Evolutionary conservation across 2,113 vertebrate species (phyloP), one percentile per base, ranked within the genome.

Genomic region (Dendropsophus ebraccatus): DNA sequence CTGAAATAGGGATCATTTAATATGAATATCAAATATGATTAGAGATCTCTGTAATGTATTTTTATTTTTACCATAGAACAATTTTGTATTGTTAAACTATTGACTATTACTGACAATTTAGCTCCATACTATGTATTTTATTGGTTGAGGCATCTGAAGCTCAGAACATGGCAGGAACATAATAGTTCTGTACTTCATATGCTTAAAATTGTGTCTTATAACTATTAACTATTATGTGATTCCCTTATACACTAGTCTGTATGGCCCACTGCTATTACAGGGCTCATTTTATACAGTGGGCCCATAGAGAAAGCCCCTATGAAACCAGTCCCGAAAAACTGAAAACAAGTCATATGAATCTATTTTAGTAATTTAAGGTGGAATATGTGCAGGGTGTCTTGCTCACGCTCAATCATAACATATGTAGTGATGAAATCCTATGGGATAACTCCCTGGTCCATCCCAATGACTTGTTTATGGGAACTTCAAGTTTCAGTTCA

Each of bases 381-480:
- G 73, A 50, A 28, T 30, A 5, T 2, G 12, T 23, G 21, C 30
- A 41, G 13, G 5, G 41, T n/a, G 28, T 23, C 52, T 12, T 60
- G 32, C 30, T 60, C 1, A 62, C 37, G 28, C n/a, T 25, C 5
- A 12, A 80, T 80, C 23, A 37, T 60, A 45, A 45, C 14, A 45
- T 45, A 60, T 2, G 13, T 3, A 8, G 37, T 80, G 77, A 80
- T 62, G 32, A 80, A 80, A 62, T 80, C 35, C 77, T n/a, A 8
- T 56, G n/a, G 35, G 54, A 62, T 58, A 62, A 62, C 54, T 62
- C 35, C 56, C 77, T 62, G 52, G 45, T 28, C 32, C 67, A 41
- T 37, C 37, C 54, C 41, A 32, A 77, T 54, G 28, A 54, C 0
- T n/a, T 54, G 74, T 17, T 75, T 19, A 41, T 76, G 45, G 6